phyloP scores from a whole-genome alignment of 2,113 vertebrate species.

The Microtus montanus region DNA sequence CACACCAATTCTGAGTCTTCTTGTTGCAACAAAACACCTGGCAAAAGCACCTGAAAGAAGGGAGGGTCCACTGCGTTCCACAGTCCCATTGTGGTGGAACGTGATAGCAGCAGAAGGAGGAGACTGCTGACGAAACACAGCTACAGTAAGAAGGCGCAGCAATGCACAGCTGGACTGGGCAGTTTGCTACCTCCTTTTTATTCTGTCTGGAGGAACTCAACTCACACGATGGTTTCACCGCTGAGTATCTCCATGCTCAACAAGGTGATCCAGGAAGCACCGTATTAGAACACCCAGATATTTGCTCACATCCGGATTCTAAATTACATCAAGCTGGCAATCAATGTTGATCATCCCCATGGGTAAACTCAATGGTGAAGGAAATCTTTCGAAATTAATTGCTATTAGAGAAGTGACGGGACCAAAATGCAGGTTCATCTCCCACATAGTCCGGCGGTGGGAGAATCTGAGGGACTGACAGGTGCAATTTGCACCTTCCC shows the following conservation, averaged over 20 bases:
- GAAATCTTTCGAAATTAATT: background rate
- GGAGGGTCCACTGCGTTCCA: background rate
- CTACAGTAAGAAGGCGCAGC: background rate
- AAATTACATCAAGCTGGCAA: background rate
- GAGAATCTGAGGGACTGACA: too few species aligned
- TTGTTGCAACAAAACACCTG: background rate
- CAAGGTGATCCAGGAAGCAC: background rate
- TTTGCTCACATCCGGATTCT: background rate
- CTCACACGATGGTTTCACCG: background rate
- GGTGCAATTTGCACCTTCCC: too few species aligned
- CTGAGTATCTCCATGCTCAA: background rate
- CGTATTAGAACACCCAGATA: too few species aligned
- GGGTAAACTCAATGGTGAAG: background rate
- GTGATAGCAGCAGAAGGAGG: rapidly evolving
- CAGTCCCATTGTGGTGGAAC: background rate
- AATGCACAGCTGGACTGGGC: too few species aligned
- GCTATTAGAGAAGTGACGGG: background rate
- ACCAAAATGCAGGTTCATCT: too few species aligned
- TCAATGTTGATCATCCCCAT: background rate
- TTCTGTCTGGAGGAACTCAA: background rate
- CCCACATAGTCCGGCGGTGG: rapidly evolving
- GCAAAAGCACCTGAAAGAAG: background rate
- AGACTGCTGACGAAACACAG: background rate
- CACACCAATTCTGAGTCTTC: background rate
- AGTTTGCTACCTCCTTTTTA: too few species aligned